A percentile compares a stretch with the other conserved stretches of the same genome.
These are phyloP conservation scores for Grapholita molesta DNA, from an alignment of 1,140 invertebrate species.

Conservation along the genomic window DNA sequence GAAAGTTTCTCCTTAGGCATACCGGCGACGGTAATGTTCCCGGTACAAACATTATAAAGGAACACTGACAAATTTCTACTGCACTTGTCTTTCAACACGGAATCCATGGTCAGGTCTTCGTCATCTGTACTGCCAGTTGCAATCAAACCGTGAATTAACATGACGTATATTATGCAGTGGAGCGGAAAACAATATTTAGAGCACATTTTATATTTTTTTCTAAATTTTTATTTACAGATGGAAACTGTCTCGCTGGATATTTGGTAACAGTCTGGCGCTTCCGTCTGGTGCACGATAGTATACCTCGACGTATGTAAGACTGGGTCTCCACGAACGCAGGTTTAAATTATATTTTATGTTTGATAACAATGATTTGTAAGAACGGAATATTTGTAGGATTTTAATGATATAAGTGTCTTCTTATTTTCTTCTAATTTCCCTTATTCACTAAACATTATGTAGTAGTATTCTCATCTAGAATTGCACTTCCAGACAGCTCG, in stretches of 20 bases:
- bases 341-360: background rate
- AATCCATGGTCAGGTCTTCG: conserved; percentile 44
- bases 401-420: too few relatives aligned
- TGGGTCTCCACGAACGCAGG: background rate
- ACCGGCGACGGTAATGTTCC: conserved; percentile 38
- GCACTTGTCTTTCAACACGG: conserved; percentile 47
- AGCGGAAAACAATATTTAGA: conserved; percentile 37
- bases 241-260: conserved; percentile 32
- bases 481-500: too few relatives aligned
- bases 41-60: conserved; percentile 50
- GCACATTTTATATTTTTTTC: conserved; percentile 45
- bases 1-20: conserved; percentile 31
- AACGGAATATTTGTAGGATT: too few relatives aligned
- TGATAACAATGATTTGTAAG: too few relatives aligned
- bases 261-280: conserved; percentile 45
- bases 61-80: conserved; percentile 44
- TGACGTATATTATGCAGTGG: conserved; percentile 39
- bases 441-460: too few relatives aligned
- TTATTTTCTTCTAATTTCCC: too few relatives aligned
- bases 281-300: conserved; percentile 51
- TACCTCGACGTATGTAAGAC: background rate
- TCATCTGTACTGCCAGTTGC: conserved; percentile 24
- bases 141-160: conserved; percentile 43
- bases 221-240: background rate
- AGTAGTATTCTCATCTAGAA: too few relatives aligned